Percentiles rank a stretch among this genome's conserved stretches.
Conservation (phyloP, 2,888 invertebrate species). For the Eutolmus rufibarbis region DNA sequence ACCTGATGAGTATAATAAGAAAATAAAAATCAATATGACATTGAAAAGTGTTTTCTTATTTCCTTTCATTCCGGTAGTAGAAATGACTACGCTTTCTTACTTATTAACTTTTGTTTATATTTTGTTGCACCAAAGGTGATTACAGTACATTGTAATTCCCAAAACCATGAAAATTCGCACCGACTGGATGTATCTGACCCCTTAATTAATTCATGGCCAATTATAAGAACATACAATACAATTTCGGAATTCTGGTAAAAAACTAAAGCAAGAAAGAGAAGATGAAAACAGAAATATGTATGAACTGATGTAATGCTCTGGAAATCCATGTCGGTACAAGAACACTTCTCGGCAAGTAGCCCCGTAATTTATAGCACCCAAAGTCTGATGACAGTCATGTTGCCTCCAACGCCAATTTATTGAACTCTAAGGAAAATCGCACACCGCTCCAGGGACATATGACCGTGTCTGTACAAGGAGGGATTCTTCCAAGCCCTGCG, state of each 20-base stretch:
- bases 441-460: not conserved
- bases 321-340: not conserved
- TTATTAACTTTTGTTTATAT: no score
- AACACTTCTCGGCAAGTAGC: not conserved
- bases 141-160: no score
- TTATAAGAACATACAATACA: not conserved
- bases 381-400: not conserved
- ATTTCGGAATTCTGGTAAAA: not conserved
- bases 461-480: not conserved
- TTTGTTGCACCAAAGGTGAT: no score
- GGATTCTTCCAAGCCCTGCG: not conserved
- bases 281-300: not conserved
- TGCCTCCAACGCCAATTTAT: slow-evolving; percentile 7
- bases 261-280: not conserved
- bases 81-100: no score
- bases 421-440: not conserved
- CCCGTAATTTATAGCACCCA: not conserved
- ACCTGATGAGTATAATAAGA: no score
- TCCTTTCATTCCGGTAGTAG: no score
- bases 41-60: no score
- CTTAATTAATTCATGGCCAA: not conserved
- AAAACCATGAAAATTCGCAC: no score
- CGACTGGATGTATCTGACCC: no score
- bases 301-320: not conserved
- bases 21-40: no score